Conservation (phyloP, 2,797 vertebrate genomes). For the Sebastes flavidus region DNA sequence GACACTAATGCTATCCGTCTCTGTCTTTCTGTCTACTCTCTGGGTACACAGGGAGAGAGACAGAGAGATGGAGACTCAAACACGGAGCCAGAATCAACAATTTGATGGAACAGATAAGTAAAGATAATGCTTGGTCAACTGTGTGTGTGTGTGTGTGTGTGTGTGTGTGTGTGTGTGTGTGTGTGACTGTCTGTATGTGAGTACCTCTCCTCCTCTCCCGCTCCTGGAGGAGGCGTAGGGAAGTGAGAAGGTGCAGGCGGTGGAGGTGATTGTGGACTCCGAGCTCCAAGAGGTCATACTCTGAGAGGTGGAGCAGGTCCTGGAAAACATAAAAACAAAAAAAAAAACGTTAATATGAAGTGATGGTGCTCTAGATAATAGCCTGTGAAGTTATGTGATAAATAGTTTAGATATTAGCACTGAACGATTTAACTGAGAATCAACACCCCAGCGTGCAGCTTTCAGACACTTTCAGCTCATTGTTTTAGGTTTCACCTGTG, state of each 20-base stretch:
- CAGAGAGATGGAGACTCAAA: slow-evolving; percentile 31
- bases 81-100: slow-evolving; percentile 52
- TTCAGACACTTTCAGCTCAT: not conserved
- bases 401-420: not conserved
- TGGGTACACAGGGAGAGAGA: not conserved
- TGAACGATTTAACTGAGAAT: not conserved
- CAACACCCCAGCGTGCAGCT: not conserved
- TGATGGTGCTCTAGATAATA: not conserved
- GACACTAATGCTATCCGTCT: slow-evolving; percentile 51
- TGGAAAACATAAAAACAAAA: slow-evolving; percentile 45
- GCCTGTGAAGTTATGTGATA: not conserved
- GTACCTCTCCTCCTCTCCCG: slow-evolving; percentile 80
- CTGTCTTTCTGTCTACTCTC: slow-evolving; percentile 8
- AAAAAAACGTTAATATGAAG: not conserved
- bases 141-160: not conserved
- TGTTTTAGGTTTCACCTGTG: not conserved
- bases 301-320: slow-evolving; percentile 81
- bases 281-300: slow-evolving; percentile 79
- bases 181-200: not conserved
- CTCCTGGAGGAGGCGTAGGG: slow-evolving; percentile 81
- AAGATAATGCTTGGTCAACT: slow-evolving; percentile 37
- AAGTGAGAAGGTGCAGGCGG: slow-evolving; percentile 81
- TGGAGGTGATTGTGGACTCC: slow-evolving; percentile 82
- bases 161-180: too few relatives aligned
- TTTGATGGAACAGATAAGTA: slow-evolving; percentile 54